Conservation (phyloP, 2,113 vertebrate species). For the Rhabdornis inornatus region DNA sequence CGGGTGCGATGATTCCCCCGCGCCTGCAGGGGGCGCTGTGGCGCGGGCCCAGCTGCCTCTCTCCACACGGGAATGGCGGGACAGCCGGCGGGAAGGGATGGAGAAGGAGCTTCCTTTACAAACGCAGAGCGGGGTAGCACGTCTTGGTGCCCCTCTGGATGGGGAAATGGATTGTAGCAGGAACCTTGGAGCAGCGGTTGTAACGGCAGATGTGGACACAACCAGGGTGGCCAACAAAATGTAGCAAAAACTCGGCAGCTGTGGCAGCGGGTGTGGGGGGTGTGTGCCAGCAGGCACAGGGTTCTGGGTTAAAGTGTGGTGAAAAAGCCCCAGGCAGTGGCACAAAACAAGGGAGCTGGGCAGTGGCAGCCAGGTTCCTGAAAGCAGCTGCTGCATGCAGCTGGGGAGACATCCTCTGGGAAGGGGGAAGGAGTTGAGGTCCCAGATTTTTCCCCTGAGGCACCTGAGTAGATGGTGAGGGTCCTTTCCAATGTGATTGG, state of each 20-base stretch:
- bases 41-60: accelerated
- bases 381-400: too few relatives aligned
- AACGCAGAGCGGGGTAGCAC: accelerated
- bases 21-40: not conserved
- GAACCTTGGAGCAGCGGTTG: accelerated
- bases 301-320: not conserved
- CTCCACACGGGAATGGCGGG: accelerated
- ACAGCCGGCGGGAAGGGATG: accelerated
- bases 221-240: not conserved
- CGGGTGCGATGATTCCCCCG: accelerated
- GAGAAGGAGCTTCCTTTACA: not conserved
- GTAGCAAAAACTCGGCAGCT: not conserved
- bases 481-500: not conserved
- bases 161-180: not conserved
- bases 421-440: not conserved
- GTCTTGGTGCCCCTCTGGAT: accelerated
- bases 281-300: too few relatives aligned
- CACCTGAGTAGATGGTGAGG: not conserved
- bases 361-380: accelerated
- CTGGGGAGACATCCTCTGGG: accelerated
- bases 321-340: not conserved
- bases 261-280: not conserved
- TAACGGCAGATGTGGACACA: not conserved
- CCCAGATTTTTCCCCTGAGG: not conserved
- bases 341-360: not conserved